Base-by-base conservation (phyloP, 1,140 invertebrate genomes). In the Drosophila pseudoobscura region DNA sequence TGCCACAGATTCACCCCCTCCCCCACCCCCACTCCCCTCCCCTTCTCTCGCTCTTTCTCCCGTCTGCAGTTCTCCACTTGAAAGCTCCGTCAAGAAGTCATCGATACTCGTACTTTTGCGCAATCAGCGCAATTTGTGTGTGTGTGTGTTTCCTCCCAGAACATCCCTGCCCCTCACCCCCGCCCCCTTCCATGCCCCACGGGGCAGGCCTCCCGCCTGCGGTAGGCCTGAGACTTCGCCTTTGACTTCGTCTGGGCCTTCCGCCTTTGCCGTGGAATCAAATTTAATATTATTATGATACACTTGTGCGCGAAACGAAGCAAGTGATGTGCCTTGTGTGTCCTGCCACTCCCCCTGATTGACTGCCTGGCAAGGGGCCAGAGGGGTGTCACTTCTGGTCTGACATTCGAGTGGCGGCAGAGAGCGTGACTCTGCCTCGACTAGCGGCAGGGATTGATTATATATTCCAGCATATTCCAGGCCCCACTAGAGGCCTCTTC, bases 231-330 rank as follows among this genome's bases (percentile, higher is more conserved):
- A 13, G 11, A 3, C 31, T 35, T 17, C 17, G 11, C 11, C 31
- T 35, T 17, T 1, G 11, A 4, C 31, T 35, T 35, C 31, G 31
- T 35, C 31, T 35, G 31, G 9, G 75, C 79, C 75, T 59, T 72
- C 60, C 60, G 66, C 58, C 65, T 46, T 56, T 46, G 76, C 62
- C 77, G 77, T 65, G 78, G 83, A 88, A 88, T 88, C 83, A 88
- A 88, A 88, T 88, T 88, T 88, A 88, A 88, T 88, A 88, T 88
- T 88, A 88, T 88, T 88, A 88, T 88, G 83, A 88, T 88, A 88
- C 83, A 88, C 83, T 88, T 88, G 83, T 88, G 83, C 60, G 64
- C 61, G 78, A 73, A 82, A 73, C 71, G 78, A 80, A 85, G 78
- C 84, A 76, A 87, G 82, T 85, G 80, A 73, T 68, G 63, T 69